Evolutionary conservation across 2,113 vertebrate genomes (phyloP), one percentile per base, ranked within the genome.

Genomic region (Rhinichthys klamathensis): DNA sequence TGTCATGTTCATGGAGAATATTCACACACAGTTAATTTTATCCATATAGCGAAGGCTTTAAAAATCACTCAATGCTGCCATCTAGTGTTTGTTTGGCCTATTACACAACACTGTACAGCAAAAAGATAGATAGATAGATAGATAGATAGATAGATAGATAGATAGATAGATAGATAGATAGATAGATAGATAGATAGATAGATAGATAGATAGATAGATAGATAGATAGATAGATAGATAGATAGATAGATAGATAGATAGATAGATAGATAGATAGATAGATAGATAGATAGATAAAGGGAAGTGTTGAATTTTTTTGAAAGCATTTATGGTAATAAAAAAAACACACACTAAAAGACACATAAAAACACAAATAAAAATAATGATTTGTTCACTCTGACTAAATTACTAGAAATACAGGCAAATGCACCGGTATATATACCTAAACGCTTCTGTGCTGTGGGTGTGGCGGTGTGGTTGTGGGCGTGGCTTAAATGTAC

Each of bases 401-500:
- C 67, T 23, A 41, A 10, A 41, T 12, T n/a, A 41, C 18, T 11
- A 41, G 18, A 70, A 70, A n/a, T 11, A 23, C 18, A 41, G 21
- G 2, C 21, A 23, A 72, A 9, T 18, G 69, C 69, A 23, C 3
- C 67, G 21, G 35, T 70, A 41, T 70, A 11, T 41, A 41, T n/a
- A 65, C 6, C 32, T n/a, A 35, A 30, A 35, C 21, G 49, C 49
- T 51, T 56, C 27, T 51, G 3, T 41, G 51, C 41, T 54, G 51
- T 61, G 76, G 77, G 51, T 11, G 27, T 49, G 38, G 41, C 12
- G 21, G 21, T 41, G 46, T 60, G 15, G 11, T 6, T 60, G 54
- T 79, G 89, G 88, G 94, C 92, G 94, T 92, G 94, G 90, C 88
- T 84, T 83, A 27, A 16, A 49, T 81, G 80, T 76, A 90, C n/a